Evolutionary conservation across 2,888 invertebrate species (phyloP).

Genomic region (Laspeyria flexula): DNA sequence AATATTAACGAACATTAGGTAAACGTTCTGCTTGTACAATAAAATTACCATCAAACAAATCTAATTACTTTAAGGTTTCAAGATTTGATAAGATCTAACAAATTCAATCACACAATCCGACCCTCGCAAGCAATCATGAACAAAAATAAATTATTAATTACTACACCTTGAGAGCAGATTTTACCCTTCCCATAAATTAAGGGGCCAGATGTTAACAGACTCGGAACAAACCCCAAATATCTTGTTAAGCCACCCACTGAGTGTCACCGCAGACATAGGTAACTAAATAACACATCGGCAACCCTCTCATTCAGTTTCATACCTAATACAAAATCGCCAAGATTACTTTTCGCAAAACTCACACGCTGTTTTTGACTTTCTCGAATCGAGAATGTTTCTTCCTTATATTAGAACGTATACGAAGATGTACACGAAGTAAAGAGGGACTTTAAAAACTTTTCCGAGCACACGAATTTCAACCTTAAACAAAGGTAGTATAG

Average conservation of each 20-base stretch:
- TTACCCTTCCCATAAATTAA: constrained; percentile 82
- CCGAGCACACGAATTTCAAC: constrained; percentile 26
- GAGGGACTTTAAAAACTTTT: constrained; percentile 38
- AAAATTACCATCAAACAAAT: constrained; percentile 34
- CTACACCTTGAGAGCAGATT: constrained; percentile 74
- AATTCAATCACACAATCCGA: constrained; percentile 48
- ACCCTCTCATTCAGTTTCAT: constrained; percentile 20
- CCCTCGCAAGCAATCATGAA: constrained; percentile 66
- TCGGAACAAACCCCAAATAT: constrained; percentile 82
- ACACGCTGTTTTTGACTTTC: constrained; percentile 70
- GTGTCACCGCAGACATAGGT: constrained; percentile 60
- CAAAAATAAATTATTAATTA: constrained; percentile 84
- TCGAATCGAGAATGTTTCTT: constrained; percentile 72
- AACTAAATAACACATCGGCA: constrained; percentile 34
- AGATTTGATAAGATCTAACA: constrained; percentile 48
- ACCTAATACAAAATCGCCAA: constrained; percentile 39
- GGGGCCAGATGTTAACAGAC: constrained; percentile 83
- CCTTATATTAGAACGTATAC: constrained; percentile 79
- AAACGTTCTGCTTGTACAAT: constrained; percentile 14
- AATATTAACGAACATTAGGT: constrained; percentile 11
- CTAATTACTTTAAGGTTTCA: constrained; percentile 38
- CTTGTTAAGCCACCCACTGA: constrained; percentile 81
- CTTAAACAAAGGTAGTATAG: neutral
- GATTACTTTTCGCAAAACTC: constrained; percentile 47
- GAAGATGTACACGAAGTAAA: constrained; percentile 56